Evolutionary conservation across 1,140 invertebrate genomes (phyloP).

Genomic region (Homalodisca vitripennis): DNA sequence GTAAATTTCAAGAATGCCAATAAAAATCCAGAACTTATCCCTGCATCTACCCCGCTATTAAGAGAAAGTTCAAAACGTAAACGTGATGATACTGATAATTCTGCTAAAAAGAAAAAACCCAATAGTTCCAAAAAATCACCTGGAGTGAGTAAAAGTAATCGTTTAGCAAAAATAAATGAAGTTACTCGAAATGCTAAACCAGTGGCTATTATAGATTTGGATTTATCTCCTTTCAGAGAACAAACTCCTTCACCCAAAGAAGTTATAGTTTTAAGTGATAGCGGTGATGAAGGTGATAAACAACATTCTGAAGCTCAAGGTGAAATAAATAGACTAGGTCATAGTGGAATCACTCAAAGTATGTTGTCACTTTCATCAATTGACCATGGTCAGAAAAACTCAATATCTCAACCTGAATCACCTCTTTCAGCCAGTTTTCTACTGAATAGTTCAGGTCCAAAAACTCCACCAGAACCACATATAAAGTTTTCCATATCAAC

Average conservation of each 20-base stretch:
- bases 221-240: conserved; percentile 78
- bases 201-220: conserved; percentile 81
- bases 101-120: conserved; percentile 48
- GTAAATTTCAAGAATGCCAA: conserved; percentile 72
- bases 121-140: conserved; percentile 45
- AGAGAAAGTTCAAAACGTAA: conserved; percentile 51
- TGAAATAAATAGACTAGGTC: conserved; percentile 28
- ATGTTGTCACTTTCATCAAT: conserved; percentile 1
- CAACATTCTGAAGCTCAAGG: conserved; percentile 27
- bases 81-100: conserved; percentile 46
- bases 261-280: conserved; percentile 78
- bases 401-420: conserved; percentile 34
- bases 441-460: conserved; percentile 55
- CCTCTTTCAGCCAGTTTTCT: conserved; percentile 35
- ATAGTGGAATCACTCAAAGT: conserved; percentile 24
- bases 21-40: conserved; percentile 48
- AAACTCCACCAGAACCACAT: conserved; percentile 71
- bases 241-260: conserved; percentile 74
- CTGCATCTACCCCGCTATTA: conserved; percentile 24
- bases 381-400: conserved; percentile 16
- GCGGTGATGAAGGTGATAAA: conserved; percentile 61
- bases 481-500: conserved; percentile 64
- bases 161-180: conserved; percentile 34
- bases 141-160: conserved; percentile 31
- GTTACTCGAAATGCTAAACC: conserved; percentile 54